Evolutionary conservation across 2,113 vertebrate species (phyloP).

Genomic region (Mus pahari): DNA sequence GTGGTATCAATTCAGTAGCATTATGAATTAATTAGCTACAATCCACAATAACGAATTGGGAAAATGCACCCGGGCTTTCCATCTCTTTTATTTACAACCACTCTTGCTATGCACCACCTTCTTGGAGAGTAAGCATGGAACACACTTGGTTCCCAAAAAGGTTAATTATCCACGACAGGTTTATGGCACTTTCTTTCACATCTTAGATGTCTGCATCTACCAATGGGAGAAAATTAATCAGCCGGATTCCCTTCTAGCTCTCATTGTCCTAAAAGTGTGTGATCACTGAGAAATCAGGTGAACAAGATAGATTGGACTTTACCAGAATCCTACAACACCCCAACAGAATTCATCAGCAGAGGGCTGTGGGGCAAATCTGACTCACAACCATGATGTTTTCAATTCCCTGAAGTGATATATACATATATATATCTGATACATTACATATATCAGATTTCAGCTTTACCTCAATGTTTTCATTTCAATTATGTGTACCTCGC

Average conservation of each 20-base stretch:
- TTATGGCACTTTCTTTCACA: slow-evolving; percentile 59
- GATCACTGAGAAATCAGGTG: rapidly evolving
- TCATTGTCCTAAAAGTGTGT: background rate
- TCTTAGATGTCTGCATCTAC: slow-evolving; percentile 65
- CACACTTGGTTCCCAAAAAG: slow-evolving; percentile 66
- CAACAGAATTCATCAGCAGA: background rate
- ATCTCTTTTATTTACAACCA: slow-evolving; percentile 59
- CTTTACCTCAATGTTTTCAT: background rate
- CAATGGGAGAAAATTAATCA: slow-evolving; percentile 58
- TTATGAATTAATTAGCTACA: slow-evolving; percentile 72
- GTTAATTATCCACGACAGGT: slow-evolving; percentile 72
- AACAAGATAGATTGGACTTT: background rate
- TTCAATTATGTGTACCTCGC: background rate
- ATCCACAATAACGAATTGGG: slow-evolving; percentile 55
- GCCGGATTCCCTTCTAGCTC: background rate
- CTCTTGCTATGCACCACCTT: slow-evolving; percentile 51
- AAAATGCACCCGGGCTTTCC: background rate
- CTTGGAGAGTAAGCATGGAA: slow-evolving; percentile 66
- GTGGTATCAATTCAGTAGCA: background rate
- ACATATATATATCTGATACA: too few species aligned
- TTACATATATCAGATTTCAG: background rate
- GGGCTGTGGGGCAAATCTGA: background rate
- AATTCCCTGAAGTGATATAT: background rate
- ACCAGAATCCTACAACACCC: background rate
- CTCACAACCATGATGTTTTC: background rate